phyloP scores from a whole-genome alignment of 2,113 vertebrate species.

The Chaetura pelagica region DNA sequence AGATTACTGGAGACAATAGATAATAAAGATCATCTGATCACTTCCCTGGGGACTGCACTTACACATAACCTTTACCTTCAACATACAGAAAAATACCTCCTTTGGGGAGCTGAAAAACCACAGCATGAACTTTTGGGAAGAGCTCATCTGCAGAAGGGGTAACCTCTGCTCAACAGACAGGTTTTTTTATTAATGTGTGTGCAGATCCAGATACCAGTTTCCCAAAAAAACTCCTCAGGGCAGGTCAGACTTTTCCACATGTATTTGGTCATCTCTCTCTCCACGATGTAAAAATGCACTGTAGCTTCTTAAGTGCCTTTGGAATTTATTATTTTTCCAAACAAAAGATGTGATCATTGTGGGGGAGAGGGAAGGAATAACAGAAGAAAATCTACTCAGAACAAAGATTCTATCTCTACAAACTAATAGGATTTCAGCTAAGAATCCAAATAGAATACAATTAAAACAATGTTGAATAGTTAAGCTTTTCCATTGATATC shows the following conservation, averaged over 20 bases:
- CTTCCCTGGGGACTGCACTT: neutral
- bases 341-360: neutral
- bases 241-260: neutral
- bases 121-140: neutral
- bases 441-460: neutral
- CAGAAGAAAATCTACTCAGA: neutral
- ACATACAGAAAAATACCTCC: neutral
- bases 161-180: neutral
- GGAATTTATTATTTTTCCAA: neutral
- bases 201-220: neutral
- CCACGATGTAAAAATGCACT: neutral
- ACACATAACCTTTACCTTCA: neutral
- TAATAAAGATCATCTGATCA: neutral
- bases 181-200: neutral
- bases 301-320: neutral
- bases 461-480: neutral
- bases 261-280: neutral
- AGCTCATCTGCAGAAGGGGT: neutral
- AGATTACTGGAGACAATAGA: neutral
- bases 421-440: neutral
- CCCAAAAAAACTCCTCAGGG: neutral
- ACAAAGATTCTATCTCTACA: neutral
- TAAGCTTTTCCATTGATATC: neutral
- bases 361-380: neutral
- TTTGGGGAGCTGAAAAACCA: neutral